A percentile compares a stretch with the other conserved stretches of the same genome.
These are phyloP conservation scores for Porites divaricata DNA, from an alignment of 92 coral and sea anemone genomes.

Conservation along the genomic window DNA sequence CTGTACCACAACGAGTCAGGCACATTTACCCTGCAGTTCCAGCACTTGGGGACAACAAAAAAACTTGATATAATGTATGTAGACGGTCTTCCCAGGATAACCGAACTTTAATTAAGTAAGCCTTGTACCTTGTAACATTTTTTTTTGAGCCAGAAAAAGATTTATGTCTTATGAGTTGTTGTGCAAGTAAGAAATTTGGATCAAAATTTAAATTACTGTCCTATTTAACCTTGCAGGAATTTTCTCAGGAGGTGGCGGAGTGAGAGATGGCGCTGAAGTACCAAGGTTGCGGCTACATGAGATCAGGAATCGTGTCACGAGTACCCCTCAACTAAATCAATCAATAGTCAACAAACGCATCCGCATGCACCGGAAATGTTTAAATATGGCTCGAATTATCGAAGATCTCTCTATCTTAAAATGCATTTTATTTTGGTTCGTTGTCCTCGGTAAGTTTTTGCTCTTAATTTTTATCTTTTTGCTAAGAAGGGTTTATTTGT, in stretches of 20 bases:
- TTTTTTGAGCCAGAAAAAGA: background rate
- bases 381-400: constrained; percentile 3
- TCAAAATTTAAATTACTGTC: background rate
- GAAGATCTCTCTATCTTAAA: constrained; percentile 4
- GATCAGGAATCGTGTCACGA: constrained; percentile 1
- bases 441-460: constrained; percentile 32
- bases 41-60: background rate
- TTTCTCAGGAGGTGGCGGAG: background rate
- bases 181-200: background rate
- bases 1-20: background rate
- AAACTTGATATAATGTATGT: constrained; percentile 12
- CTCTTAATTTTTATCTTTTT: constrained; percentile 17
- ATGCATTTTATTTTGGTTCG: constrained; percentile 25
- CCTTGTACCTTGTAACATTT: background rate
- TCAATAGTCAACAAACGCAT: background rate
- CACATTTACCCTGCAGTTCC: background rate
- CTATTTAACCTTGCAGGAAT: constrained; percentile 25
- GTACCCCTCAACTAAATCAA: background rate
- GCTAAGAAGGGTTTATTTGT: constrained; percentile 13
- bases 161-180: constrained; percentile 13
- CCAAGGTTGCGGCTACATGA: background rate
- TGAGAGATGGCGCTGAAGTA: background rate
- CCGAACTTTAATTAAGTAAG: constrained; percentile 39
- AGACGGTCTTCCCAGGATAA: constrained; percentile 5
- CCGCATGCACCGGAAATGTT: background rate